These are phyloP conservation scores for Phaetusa simplex DNA, from an alignment of 2,113 vertebrate genomes.

Conservation along the genomic window DNA sequence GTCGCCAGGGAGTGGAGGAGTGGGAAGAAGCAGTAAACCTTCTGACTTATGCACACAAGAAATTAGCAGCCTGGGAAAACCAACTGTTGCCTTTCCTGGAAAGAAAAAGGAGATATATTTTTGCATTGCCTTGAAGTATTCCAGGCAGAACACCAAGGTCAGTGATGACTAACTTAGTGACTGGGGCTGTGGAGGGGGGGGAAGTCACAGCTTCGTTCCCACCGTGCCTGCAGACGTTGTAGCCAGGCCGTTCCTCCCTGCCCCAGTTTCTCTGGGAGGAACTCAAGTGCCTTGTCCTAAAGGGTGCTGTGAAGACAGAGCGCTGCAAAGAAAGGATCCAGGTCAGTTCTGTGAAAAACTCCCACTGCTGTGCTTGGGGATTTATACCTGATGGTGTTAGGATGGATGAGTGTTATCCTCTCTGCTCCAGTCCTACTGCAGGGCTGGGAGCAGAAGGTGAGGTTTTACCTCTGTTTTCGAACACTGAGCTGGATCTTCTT, in stretches of 20 bases:
- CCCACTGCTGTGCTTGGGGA: neutral
- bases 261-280: neutral
- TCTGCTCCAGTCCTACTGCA: neutral
- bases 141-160: neutral
- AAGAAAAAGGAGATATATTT: neutral
- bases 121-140: neutral
- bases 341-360: neutral
- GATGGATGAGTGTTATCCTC: neutral
- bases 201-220: neutral
- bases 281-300: neutral
- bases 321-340: neutral
- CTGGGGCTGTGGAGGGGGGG: neutral
- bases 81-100: neutral
- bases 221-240: neutral
- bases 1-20: neutral
- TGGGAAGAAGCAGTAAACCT: neutral
- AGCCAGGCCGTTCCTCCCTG: neutral
- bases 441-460: neutral
- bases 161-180: neutral
- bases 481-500: neutral
- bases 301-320: neutral
- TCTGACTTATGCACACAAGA: neutral
- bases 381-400: neutral
- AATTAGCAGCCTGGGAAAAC: neutral
- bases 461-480: neutral